A percentile compares a stretch with the other conserved stretches of the same genome.
Evolutionary conservation across 2,888 invertebrate species (phyloP).

Genomic region (Leptinotarsa rubiginosa): DNA sequence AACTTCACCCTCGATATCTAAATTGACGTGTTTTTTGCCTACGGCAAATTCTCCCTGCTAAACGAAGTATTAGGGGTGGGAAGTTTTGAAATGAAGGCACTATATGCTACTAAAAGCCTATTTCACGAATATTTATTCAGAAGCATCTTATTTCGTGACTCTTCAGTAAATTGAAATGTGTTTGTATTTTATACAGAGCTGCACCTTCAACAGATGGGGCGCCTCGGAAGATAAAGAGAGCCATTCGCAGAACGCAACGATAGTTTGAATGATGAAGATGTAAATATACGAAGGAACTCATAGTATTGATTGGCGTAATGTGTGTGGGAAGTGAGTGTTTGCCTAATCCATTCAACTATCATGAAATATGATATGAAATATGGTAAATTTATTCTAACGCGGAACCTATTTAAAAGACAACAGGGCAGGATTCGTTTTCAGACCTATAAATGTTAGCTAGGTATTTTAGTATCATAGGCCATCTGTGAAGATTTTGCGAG

Average conservation of each 20-base stretch:
- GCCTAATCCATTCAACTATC: conserved; percentile 33
- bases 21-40: too few relatives aligned
- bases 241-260: conserved; percentile 65
- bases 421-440: conserved; percentile 50
- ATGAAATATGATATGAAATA: conserved; percentile 35
- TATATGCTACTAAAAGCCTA: too few relatives aligned
- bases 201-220: conserved; percentile 53
- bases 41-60: too few relatives aligned
- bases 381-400: conserved; percentile 34
- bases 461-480: conserved; percentile 47
- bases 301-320: conserved; percentile 38
- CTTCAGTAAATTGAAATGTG: too few relatives aligned
- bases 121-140: too few relatives aligned
- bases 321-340: conserved; percentile 38
- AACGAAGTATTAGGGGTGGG: too few relatives aligned
- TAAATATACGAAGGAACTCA: conserved; percentile 38
- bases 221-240: conserved; percentile 66
- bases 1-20: too few relatives aligned
- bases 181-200: conserved; percentile 52
- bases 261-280: conserved; percentile 50
- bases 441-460: conserved; percentile 55
- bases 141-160: too few relatives aligned
- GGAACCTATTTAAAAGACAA: conserved; percentile 39
- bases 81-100: too few relatives aligned
- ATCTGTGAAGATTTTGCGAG: conserved; percentile 53